These are phyloP conservation scores for Nephotettix cincticeps DNA, from an alignment of 1,140 invertebrate genomes.

Conservation along the genomic window DNA sequence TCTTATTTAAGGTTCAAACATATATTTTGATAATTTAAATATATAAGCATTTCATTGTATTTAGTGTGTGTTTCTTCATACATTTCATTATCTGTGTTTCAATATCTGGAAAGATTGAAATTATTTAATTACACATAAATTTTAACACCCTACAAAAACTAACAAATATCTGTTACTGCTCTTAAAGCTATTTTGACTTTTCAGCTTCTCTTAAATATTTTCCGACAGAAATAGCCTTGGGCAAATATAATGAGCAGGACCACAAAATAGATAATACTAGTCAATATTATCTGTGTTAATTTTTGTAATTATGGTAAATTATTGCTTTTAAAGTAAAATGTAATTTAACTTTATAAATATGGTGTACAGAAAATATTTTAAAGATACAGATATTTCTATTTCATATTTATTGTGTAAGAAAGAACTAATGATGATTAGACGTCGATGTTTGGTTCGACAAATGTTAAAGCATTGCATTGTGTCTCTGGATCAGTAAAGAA, in stretches of 20 bases:
- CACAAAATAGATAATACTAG: constrained; percentile 17
- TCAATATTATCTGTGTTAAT: constrained; percentile 21
- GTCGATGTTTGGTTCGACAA: neutral
- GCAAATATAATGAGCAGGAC: neutral
- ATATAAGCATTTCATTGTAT: neutral
- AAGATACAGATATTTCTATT: constrained; percentile 10
- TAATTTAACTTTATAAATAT: neutral
- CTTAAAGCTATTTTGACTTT: no score
- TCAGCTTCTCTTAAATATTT: no score
- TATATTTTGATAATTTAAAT: neutral
- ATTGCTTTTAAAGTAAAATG: constrained; percentile 9
- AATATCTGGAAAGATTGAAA: no score
- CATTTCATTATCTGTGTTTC: no score
- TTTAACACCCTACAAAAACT: no score
- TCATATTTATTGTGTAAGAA: constrained; percentile 15
- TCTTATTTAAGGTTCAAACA: neutral
- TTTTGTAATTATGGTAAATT: constrained; percentile 7
- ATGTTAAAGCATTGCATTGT: constrained; percentile 21
- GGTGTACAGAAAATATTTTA: neutral
- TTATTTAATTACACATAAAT: no score
- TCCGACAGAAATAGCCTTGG: neutral
- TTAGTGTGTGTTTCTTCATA: no score
- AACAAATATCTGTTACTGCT: no score
- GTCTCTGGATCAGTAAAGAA: constrained; percentile 18
- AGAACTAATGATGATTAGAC: neutral